Evolutionary conservation across 2,797 vertebrate genomes (phyloP).

Genomic region (Pantherophis vulpinus): DNA sequence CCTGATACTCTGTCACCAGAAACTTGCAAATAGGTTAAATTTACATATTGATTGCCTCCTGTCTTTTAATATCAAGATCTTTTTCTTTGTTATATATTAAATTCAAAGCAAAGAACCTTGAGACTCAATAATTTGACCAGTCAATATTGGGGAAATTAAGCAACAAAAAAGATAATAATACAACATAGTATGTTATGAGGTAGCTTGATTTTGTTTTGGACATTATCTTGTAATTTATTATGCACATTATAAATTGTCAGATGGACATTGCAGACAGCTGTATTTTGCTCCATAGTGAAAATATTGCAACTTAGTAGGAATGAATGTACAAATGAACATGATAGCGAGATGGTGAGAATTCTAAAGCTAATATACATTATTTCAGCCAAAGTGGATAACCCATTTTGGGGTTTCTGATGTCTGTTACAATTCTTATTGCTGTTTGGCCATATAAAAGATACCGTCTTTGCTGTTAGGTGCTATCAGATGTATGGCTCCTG

Average conservation of each 20-base stretch:
- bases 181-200: neutral
- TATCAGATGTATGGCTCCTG: neutral
- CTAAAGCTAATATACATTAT: neutral
- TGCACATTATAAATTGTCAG: neutral
- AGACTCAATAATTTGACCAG: neutral
- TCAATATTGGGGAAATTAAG: neutral
- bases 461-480: neutral
- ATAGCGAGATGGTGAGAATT: neutral
- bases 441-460: neutral
- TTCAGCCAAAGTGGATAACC: neutral
- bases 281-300: neutral
- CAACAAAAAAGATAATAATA: neutral
- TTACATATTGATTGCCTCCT: neutral
- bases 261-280: neutral
- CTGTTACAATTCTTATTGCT: neutral
- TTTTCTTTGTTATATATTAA: neutral
- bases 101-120: neutral
- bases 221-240: neutral
- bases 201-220: neutral
- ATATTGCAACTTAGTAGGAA: neutral
- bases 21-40: neutral
- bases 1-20: neutral
- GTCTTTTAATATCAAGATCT: neutral
- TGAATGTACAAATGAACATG: neutral
- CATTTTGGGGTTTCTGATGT: neutral